A percentile compares a stretch with the other conserved stretches of the same genome.
Evolutionary conservation across 1,140 invertebrate species (phyloP).

Genomic region (Brachionus plicatilis): DNA sequence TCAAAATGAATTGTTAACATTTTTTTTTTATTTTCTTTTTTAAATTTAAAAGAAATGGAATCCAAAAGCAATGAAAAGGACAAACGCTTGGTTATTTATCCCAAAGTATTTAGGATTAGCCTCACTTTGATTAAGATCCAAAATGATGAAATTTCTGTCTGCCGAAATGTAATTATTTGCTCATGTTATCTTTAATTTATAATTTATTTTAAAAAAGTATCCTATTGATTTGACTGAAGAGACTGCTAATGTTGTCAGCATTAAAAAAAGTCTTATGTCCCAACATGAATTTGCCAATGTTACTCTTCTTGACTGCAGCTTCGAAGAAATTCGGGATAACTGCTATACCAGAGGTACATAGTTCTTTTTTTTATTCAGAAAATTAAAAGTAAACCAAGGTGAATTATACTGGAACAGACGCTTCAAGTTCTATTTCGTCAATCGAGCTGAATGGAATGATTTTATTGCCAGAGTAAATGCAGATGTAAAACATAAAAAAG

Average conservation of each 20-base stretch:
- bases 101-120: not conserved
- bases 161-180: not conserved
- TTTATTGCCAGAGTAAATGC: not conserved
- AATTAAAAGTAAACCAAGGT: not conserved
- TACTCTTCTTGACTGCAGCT: not conserved
- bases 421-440: slow-evolving; percentile 13
- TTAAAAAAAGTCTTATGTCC: not conserved
- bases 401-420: not conserved
- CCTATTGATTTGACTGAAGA: slow-evolving; percentile 10
- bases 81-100: not conserved
- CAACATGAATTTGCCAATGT: not conserved
- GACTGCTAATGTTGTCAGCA: not conserved
- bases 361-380: not conserved
- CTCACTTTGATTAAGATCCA: not conserved
- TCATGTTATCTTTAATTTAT: too few species aligned
- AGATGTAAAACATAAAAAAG: not conserved
- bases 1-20: not conserved
- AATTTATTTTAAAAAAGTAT: not conserved
- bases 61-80: not conserved
- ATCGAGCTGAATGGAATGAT: not conserved
- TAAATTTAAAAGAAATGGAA: not conserved
- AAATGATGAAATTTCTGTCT: slow-evolving; percentile 19
- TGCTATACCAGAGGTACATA: not conserved
- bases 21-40: not conserved
- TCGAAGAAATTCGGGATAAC: not conserved